Base-by-base conservation (phyloP, 2,113 vertebrate genomes). In the Poeciliopsis turrubarensis region DNA sequence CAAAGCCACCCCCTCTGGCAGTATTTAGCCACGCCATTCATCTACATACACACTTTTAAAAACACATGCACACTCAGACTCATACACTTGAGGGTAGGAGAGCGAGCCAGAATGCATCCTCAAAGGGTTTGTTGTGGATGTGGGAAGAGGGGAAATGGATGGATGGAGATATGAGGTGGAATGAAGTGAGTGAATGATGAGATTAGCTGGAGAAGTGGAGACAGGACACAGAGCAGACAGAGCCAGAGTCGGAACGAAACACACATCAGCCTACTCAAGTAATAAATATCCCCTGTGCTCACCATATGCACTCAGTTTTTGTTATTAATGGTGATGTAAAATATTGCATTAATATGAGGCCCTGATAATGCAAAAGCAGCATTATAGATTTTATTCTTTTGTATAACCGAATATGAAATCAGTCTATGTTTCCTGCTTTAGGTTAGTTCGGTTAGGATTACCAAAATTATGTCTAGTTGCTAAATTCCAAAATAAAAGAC, bases 1-100 rank as follows among this genome's bases (percentile, higher is more conserved):
- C 91, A 92, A 92, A 93, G 91, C 78, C 75, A 30, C 87, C 72
- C 90, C 86, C 80, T 88, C 81, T 87, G 83, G 90, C 89, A 89
- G 83, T 81, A 86, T 91, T 91, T 90, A 89, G 83, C 84, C 83
- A 73, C 75, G 83, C 73, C 67, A 80, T 84, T 82, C 37, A 47
- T 82, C 61, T 79, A 71, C 74, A 75, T 73, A 72, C 72, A 79
- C 73, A 73, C 65, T 63, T 26, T 15, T 60, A 32, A 60, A 76
- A 60, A 72, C 69, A 64, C 65, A 70, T 60, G 31, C 39, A 68
- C 41, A 66, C 44, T 29, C 72, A 51, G 34, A 22, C 51, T 61
- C 60, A n/a, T 65, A 65, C 31, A 57, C 54, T 74, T 25, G 69
- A 82, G 73, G 54, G 72, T 70, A 62, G 70, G 74, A 78, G 70